Evolutionary conservation across 2,113 vertebrate genomes (phyloP).

Genomic region (Promerops cafer): DNA sequence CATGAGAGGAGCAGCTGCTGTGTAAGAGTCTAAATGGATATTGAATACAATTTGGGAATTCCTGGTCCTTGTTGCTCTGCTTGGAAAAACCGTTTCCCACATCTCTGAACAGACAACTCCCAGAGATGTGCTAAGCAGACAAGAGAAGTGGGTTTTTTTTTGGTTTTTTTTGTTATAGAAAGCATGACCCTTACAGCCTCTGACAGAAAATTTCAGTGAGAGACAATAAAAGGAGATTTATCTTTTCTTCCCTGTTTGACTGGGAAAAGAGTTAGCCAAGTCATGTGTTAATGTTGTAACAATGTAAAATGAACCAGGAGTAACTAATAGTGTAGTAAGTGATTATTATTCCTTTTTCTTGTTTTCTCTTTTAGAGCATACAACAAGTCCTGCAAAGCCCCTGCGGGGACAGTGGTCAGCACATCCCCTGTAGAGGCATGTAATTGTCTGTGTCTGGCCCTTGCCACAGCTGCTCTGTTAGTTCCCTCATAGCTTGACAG

Average conservation of each 20-base stretch:
- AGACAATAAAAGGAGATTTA: neutral
- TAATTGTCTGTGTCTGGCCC: neutral
- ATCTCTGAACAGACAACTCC: neutral
- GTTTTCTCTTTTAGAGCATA: neutral
- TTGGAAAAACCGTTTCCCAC: neutral
- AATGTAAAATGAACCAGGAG: neutral
- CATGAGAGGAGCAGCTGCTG: slow-evolving; percentile 16
- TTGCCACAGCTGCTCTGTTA: neutral
- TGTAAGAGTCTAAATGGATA: neutral
- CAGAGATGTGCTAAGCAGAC: neutral
- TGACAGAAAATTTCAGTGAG: neutral
- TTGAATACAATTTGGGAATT: slow-evolving; percentile 13
- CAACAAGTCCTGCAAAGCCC: neutral
- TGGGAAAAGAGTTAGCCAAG: neutral
- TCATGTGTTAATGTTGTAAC: neutral
- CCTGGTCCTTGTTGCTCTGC: neutral
- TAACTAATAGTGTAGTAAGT: neutral
- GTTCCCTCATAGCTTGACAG: neutral
- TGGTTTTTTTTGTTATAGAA: neutral
- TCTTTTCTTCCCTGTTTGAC: neutral
- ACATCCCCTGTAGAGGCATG: neutral
- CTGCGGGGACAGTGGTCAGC: neutral
- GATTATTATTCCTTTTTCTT: neutral
- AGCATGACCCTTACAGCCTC: neutral
- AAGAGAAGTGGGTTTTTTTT: neutral